These are phyloP conservation scores for Calliopsis andreniformis DNA, from an alignment of 1,140 invertebrate species.

Conservation along the genomic window DNA sequence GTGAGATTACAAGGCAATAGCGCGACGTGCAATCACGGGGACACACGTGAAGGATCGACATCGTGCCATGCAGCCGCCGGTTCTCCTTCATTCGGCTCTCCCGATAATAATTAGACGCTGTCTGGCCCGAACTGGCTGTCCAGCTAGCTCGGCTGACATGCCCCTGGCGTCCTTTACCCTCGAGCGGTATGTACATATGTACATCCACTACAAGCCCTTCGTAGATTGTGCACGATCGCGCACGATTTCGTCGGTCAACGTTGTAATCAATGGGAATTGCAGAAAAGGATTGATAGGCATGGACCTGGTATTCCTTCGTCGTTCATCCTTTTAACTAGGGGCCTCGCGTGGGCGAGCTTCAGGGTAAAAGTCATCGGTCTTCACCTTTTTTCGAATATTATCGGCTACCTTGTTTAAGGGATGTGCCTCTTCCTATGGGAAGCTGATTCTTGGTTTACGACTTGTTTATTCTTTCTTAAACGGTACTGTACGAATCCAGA, in stretches of 20 bases:
- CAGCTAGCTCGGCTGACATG: slow-evolving; percentile 30
- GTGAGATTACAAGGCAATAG: slow-evolving; percentile 72
- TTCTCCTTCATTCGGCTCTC: slow-evolving; percentile 65
- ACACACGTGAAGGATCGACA: slow-evolving; percentile 67
- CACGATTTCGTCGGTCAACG: slow-evolving; percentile 41
- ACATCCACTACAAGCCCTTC: not conserved
- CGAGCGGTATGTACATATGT: slow-evolving; percentile 21
- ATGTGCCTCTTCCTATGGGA: too few relatives aligned
- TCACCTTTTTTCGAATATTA: not conserved
- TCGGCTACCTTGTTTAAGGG: too few relatives aligned
- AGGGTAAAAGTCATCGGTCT: not conserved
- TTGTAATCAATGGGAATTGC: slow-evolving; percentile 49
- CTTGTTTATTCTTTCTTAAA: too few relatives aligned
- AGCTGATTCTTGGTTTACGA: too few relatives aligned
- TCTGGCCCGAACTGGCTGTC: slow-evolving; percentile 29
- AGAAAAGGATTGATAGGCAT: slow-evolving; percentile 25
- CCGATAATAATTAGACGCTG: slow-evolving; percentile 74
- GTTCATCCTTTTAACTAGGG: not conserved
- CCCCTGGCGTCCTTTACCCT: slow-evolving; percentile 52
- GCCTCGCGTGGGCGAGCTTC: not conserved
- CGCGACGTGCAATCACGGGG: slow-evolving; percentile 69
- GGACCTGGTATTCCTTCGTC: not conserved
- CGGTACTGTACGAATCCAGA: too few relatives aligned
- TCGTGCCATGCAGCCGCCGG: slow-evolving; percentile 59
- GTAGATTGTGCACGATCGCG: slow-evolving; percentile 25